Percentiles rank a stretch among this genome's conserved stretches.
phyloP scores from a whole-genome alignment of 2,888 invertebrate genomes.

The Cephonodes hylas region DNA sequence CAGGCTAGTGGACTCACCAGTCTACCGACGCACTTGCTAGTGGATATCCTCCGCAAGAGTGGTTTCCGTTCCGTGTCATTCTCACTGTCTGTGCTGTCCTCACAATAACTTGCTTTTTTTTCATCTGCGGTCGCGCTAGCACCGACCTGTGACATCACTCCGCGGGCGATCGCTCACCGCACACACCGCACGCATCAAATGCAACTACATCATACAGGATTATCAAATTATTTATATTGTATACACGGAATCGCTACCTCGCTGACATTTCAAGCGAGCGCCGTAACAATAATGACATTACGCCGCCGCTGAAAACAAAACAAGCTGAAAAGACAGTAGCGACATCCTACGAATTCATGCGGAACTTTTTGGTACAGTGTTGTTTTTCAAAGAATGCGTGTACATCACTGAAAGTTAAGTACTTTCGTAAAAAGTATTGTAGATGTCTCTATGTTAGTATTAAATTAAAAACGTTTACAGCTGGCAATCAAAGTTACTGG shows the following conservation, averaged over 20 bases:
- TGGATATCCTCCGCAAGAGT: slow-evolving; percentile 89
- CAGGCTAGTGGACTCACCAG: slow-evolving; percentile 77
- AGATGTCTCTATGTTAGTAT: slow-evolving; percentile 6
- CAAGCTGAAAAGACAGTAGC: slow-evolving; percentile 44
- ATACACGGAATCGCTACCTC: slow-evolving; percentile 58
- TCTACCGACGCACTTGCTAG: slow-evolving; percentile 90
- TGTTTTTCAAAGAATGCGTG: background rate
- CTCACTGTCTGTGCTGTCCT: slow-evolving; percentile 87
- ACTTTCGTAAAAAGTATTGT: background rate
- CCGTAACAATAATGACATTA: slow-evolving; percentile 75
- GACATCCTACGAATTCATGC: slow-evolving; percentile 42
- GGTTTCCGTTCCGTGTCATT: slow-evolving; percentile 90
- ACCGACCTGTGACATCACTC: slow-evolving; percentile 71
- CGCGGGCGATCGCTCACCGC: slow-evolving; percentile 56
- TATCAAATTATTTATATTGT: slow-evolving; percentile 61
- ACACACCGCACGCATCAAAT: slow-evolving; percentile 62
- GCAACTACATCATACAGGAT: slow-evolving; percentile 77
- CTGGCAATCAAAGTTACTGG: slow-evolving; percentile 1
- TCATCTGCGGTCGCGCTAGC: slow-evolving; percentile 47
- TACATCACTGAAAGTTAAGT: background rate
- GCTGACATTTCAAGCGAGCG: slow-evolving; percentile 73
- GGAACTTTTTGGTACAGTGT: slow-evolving; percentile 31
- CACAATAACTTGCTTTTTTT: slow-evolving; percentile 59
- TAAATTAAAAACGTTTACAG: background rate
- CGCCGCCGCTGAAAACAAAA: slow-evolving; percentile 74